phyloP scores from a whole-genome alignment of 2,113 vertebrate genomes.

The Macheiramphus alcinus region DNA sequence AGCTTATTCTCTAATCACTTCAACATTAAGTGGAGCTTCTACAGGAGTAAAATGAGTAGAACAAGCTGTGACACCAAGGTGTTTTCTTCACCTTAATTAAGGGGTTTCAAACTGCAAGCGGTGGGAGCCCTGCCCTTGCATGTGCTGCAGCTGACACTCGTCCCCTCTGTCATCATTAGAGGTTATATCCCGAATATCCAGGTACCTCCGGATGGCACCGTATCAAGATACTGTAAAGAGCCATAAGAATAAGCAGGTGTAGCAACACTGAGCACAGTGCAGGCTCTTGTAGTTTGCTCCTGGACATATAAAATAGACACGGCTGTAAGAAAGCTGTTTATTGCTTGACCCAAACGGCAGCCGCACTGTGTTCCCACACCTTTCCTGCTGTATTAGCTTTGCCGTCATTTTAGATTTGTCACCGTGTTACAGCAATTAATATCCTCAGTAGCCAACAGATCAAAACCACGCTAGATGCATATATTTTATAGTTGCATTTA shows the following conservation, averaged over 20 bases:
- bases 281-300: neutral
- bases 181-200: neutral
- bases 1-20: neutral
- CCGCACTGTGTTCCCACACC: accelerated
- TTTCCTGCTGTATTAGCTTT: neutral
- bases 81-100: neutral
- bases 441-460: neutral
- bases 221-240: neutral
- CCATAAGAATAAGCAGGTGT: neutral
- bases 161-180: neutral
- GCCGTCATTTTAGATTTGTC: neutral
- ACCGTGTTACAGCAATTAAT: neutral
- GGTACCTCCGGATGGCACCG: neutral
- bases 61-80: neutral
- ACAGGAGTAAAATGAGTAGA: neutral
- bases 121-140: neutral
- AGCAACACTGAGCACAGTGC: neutral
- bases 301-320: neutral
- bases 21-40: neutral
- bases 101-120: neutral
- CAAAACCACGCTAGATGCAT: neutral
- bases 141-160: neutral
- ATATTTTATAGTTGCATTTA: neutral
- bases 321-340: neutral
- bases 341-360: neutral